Evolutionary conservation across 1,140 invertebrate species (phyloP).

Genomic region (Drosophila virilis): DNA sequence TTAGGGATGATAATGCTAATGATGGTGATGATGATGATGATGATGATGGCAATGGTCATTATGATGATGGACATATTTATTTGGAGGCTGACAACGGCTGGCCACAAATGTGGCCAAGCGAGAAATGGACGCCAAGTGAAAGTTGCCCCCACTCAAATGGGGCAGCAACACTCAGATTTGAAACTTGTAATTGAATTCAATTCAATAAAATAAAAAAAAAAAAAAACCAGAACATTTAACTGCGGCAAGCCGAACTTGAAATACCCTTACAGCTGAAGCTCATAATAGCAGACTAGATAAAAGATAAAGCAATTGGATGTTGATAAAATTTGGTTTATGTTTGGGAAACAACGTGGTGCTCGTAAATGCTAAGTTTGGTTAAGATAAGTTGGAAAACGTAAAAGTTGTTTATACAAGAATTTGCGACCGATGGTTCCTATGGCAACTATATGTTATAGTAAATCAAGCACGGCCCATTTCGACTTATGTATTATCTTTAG

Average conservation of each 20-base stretch:
- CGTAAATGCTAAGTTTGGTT: too few relatives aligned
- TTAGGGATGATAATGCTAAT: constrained; percentile 26
- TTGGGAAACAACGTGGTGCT: too few relatives aligned
- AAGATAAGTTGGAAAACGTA: too few relatives aligned
- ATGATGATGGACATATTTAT: neutral
- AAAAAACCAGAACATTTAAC: neutral
- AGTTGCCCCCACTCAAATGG: constrained; percentile 49
- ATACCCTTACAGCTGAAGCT: neutral
- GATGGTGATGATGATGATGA: neutral
- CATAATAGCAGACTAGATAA: too few relatives aligned
- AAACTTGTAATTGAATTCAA: constrained; percentile 63
- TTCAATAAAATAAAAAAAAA: constrained; percentile 33
- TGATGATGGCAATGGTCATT: constrained; percentile 21
- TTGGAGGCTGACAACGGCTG: constrained; percentile 4
- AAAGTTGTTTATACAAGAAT: too few relatives aligned
- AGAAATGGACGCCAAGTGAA: constrained; percentile 53
- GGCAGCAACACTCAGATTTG: constrained; percentile 9
- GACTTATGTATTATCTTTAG: too few relatives aligned
- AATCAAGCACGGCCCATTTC: too few relatives aligned
- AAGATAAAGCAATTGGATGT: too few relatives aligned
- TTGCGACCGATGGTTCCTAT: too few relatives aligned
- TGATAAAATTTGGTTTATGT: too few relatives aligned
- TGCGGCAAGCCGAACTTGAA: neutral
- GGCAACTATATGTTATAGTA: too few relatives aligned
- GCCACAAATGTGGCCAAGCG: constrained; percentile 15